phyloP scores from a whole-genome alignment of 2,113 vertebrate species.

The Rhabdomys dilectus region DNA sequence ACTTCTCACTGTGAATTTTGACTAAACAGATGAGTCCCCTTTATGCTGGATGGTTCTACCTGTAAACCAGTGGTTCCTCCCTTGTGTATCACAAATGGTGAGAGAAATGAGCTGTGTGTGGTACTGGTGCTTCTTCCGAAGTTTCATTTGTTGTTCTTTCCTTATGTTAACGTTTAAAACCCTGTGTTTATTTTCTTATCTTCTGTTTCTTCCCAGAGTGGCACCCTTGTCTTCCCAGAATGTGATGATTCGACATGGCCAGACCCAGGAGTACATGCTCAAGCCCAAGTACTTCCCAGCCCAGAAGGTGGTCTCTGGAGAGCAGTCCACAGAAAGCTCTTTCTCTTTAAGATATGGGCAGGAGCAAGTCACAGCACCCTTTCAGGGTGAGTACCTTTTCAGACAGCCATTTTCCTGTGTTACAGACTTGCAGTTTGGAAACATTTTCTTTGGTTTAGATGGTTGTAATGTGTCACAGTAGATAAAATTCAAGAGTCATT shows the following conservation, averaged over 20 bases:
- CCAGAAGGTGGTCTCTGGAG: slow-evolving; percentile 91
- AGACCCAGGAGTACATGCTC: slow-evolving; percentile 93
- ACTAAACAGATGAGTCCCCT: not conserved
- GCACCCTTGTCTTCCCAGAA: slow-evolving; percentile 89
- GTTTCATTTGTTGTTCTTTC: slow-evolving; percentile 21
- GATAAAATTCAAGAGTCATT: slow-evolving; percentile 52
- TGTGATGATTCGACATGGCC: slow-evolving; percentile 90
- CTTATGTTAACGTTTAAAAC: slow-evolving; percentile 32
- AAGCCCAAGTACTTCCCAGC: slow-evolving; percentile 94
- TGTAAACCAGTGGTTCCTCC: not conserved
- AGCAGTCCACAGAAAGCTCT: slow-evolving; percentile 89
- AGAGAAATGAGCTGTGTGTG: not conserved
- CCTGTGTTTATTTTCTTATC: not conserved
- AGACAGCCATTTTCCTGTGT: not conserved
- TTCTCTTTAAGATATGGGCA: slow-evolving; percentile 91
- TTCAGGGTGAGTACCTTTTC: slow-evolving; percentile 87
- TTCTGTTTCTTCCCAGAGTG: slow-evolving; percentile 86
- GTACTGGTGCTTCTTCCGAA: not conserved
- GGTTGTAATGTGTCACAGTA: slow-evolving; percentile 51
- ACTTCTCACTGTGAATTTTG: not conserved
- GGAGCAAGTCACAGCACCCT: slow-evolving; percentile 83
- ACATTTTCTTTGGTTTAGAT: not conserved
- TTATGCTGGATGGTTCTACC: not conserved
- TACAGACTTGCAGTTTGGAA: not conserved
- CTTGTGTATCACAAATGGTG: not conserved